Evolutionary conservation across 2,113 vertebrate genomes (phyloP).

Genomic region (Laticauda laticaudata): DNA sequence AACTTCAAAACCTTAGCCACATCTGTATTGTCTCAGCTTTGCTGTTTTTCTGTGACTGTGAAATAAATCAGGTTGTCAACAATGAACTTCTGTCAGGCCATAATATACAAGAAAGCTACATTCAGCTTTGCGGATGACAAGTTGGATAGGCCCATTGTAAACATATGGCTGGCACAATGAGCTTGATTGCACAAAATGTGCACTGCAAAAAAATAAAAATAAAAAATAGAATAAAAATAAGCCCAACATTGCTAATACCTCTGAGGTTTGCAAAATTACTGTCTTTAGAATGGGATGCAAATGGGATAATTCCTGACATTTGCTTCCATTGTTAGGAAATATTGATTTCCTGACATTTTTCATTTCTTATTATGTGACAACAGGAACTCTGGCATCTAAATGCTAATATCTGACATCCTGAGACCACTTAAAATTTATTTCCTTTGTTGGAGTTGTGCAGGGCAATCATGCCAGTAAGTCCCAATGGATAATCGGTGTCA

Average conservation of each 20-base stretch:
- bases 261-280: slow-evolving; percentile 61
- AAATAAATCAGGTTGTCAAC: not conserved
- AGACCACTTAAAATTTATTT: slow-evolving; percentile 62
- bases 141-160: not conserved
- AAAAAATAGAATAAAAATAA: no score
- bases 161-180: not conserved
- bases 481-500: slow-evolving; percentile 17
- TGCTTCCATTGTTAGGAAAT: slow-evolving; percentile 60
- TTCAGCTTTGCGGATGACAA: not conserved
- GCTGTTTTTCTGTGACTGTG: not conserved
- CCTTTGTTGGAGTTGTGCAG: slow-evolving; percentile 61
- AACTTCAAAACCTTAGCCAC: not conserved
- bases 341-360: slow-evolving; percentile 68
- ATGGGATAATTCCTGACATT: slow-evolving; percentile 67
- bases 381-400: slow-evolving; percentile 46
- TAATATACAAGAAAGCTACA: no score
- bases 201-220: not conserved
- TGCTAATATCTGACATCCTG: slow-evolving; percentile 55
- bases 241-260: slow-evolving; percentile 47
- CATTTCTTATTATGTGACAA: slow-evolving; percentile 55
- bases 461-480: slow-evolving; percentile 51
- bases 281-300: slow-evolving; percentile 64
- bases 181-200: slow-evolving; percentile 51
- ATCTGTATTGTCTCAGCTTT: not conserved
- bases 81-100: not conserved